Base-by-base conservation (phyloP, 2,888 invertebrate species). In the Disparrhopalites patrizii region DNA sequence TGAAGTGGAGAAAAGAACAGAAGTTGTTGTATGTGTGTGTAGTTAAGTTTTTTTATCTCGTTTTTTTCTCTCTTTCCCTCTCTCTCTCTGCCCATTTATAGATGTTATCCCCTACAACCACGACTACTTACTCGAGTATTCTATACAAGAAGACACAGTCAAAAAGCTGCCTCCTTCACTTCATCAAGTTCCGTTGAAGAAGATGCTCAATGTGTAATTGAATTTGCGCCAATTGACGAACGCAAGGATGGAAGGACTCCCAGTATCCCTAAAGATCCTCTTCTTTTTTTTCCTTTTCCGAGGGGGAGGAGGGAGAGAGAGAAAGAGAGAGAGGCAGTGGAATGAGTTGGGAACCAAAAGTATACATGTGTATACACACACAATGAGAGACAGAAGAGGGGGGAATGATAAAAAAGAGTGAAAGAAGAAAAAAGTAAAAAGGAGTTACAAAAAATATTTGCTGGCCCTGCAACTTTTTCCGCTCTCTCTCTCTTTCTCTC, bases 191-290 rank as follows among this genome's bases (percentile, higher is more conserved):
- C 30, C 40, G 64, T 65, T 65, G 57, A 65, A 57, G 57, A 65
- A 57, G 57, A 65, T 65, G 64, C 47, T 65, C 57, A 33, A 57
- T 61, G 65, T 67, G 67, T 72, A 72, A 72, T 70, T 70, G 61
- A 72, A 72, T 72, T 72, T 72, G 65, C 64, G 64, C 65, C 70
- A 72, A 72, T 72, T 70, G 72, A 69, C 63, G 68, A 67, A 40
- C 28, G 23, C 20, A 20, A 50, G 62, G 28, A 47, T 20, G 33
- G 33, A 38, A 40, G 31, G 62, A 62, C 36, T 43, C 43, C 36
- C 38, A 57, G 57, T 23, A 57, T 27, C 43, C 43, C 43, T 43
- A 43, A 57, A 40, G 40, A 38, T 23, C 57, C 40, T 33, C 23
- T 18, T 54, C 47, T 47, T 18, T 10, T n/a, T n/a, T n/a, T 47